phyloP scores from a whole-genome alignment of 2,888 invertebrate species.

The Portevinia maculata region DNA sequence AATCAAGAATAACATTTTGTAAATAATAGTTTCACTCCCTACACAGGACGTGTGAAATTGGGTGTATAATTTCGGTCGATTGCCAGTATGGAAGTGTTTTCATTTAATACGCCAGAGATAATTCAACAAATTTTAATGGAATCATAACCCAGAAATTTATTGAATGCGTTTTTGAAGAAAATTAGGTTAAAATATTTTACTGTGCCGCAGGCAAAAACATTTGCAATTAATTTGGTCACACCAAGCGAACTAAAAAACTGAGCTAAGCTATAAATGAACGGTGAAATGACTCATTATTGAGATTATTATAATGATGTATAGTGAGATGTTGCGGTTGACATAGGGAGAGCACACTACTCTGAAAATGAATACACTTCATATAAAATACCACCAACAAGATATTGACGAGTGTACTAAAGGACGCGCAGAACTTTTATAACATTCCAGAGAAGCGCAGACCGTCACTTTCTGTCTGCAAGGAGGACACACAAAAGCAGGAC shows the following conservation, averaged over 20 bases:
- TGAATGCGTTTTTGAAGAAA: slow-evolving; percentile 42
- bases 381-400: too few species aligned
- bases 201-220: slow-evolving; percentile 33
- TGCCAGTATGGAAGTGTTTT: not conserved
- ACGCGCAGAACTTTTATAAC: too few species aligned
- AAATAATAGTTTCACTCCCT: slow-evolving; percentile 2
- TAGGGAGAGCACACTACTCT: too few species aligned
- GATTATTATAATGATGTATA: too few species aligned
- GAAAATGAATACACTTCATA: too few species aligned
- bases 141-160: slow-evolving; percentile 62
- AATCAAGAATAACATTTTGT: slow-evolving; percentile 13
- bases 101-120: not conserved
- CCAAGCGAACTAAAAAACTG: slow-evolving; percentile 13
- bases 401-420: too few species aligned
- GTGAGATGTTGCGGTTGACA: too few species aligned
- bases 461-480: too few species aligned
- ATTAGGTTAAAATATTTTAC: slow-evolving; percentile 53
- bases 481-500: too few species aligned
- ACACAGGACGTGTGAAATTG: not conserved
- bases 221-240: slow-evolving; percentile 37
- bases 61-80: not conserved
- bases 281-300: not conserved
- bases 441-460: too few species aligned
- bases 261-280: slow-evolving; percentile 2
- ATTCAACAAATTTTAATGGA: slow-evolving; percentile 55